A percentile compares a stretch with the other conserved stretches of the same genome.
phyloP scores from a whole-genome alignment of 2,888 invertebrate species.

The Drosophila multiciliata region DNA sequence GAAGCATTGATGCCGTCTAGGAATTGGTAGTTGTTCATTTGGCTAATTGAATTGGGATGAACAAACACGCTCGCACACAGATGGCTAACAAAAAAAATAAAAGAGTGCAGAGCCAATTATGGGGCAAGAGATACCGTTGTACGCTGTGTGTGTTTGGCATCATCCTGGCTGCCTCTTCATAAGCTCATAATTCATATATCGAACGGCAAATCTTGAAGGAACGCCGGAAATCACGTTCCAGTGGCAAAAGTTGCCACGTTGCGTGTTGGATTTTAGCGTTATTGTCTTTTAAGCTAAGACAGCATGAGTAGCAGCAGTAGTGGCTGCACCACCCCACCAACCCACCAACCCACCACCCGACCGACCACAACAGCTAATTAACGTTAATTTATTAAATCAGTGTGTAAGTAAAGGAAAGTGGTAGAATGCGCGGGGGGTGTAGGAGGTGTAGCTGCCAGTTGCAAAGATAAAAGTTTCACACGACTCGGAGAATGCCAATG shows the following conservation, averaged over 20 bases:
- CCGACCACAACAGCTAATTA: constrained; percentile 82
- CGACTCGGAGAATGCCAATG: constrained; percentile 47
- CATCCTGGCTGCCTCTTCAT: constrained; percentile 20
- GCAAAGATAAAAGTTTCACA: constrained; percentile 78
- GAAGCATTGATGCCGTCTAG: background rate
- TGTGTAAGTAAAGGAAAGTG: constrained; percentile 78
- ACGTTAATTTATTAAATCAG: constrained; percentile 84
- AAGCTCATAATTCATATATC: constrained; percentile 74
- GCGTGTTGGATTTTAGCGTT: constrained; percentile 67
- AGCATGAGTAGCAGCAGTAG: constrained; percentile 32
- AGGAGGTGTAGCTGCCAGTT: constrained; percentile 33
- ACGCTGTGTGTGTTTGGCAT: constrained; percentile 24
- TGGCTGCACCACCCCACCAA: constrained; percentile 1
- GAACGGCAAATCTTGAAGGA: constrained; percentile 74
- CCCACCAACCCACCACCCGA: constrained; percentile 1
- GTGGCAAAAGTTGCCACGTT: constrained; percentile 73
- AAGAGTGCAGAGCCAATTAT: constrained; percentile 45
- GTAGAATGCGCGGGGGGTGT: constrained; percentile 10
- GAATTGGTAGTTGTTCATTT: constrained; percentile 45
- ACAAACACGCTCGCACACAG: constrained; percentile 50
- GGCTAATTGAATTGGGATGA: constrained; percentile 73
- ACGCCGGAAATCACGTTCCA: constrained; percentile 82
- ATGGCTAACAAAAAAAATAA: background rate
- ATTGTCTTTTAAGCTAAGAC: constrained; percentile 72
- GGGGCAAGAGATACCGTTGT: constrained; percentile 52